Base-by-base conservation (phyloP, 2,888 invertebrate genomes). In the Platycnemis pennipes region DNA sequence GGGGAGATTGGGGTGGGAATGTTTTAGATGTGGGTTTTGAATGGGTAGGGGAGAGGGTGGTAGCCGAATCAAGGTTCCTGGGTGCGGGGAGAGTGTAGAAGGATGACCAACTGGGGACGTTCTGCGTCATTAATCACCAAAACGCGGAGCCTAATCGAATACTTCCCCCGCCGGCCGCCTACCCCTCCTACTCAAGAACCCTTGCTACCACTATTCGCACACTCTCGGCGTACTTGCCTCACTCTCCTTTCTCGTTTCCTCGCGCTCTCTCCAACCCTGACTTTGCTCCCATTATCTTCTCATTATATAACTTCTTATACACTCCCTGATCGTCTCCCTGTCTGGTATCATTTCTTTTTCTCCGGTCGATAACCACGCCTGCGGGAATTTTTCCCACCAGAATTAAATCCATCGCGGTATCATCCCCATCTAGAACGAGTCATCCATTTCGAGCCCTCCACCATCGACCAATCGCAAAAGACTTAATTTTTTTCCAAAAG, bases 121-220 rank as follows among this genome's bases (percentile, higher is more conserved):
- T 42, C 44, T 42, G 42, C 86, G 86, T 44, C 86, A 86, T 86
- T 86, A 86, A 86, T 86, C 86, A 86, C 86, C 86, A 86, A 86
- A 42, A 44, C 86, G 19, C 86, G 42, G 26, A n/a, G 26, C 63
- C 86, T 86, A 42, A 86, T 37, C 86, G 86, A 86, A 44, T 86
- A n/a, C 86, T 8, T 86, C 86, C 44, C 86, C 19, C 26, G 26
- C 4, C 16, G 5, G 3, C 86, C 77, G 37, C 13, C 22, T 85
- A 26, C 63, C 53, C 63, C n/a, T 49, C 49, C 49, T 49, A 16
- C 16, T n/a, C n/a, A n/a, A n/a, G n/a, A n/a, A n/a, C n/a, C n/a
- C n/a, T n/a, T n/a, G n/a, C 77, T 16, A 26, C n/a, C 77, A 4
- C 77, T 26, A n/a, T n/a, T n/a, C 1, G n/a, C 11, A 13, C 77